Conservation (phyloP, 2,888 invertebrate species). For the Sinotaia quadrata region DNA sequence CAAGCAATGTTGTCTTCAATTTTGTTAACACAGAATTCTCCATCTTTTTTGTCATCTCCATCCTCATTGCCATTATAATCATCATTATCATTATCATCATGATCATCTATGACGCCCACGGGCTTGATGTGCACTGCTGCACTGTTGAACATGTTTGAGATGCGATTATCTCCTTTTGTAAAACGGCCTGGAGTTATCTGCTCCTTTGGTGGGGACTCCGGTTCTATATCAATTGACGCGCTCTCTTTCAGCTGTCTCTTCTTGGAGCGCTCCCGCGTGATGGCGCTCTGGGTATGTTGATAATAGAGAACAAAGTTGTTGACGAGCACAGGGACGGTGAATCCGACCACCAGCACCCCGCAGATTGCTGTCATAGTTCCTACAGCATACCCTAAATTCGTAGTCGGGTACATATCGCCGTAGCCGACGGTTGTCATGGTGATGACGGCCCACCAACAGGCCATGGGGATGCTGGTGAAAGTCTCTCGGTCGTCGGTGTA, state of each 20-base stretch:
- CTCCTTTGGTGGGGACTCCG: too few species aligned
- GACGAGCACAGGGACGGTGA: slow-evolving; percentile 51
- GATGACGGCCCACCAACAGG: slow-evolving; percentile 72
- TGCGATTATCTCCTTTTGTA: too few species aligned
- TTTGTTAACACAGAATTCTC: too few species aligned
- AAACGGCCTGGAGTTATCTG: too few species aligned
- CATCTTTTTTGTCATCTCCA: too few species aligned
- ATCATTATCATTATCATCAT: too few species aligned
- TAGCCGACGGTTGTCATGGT: slow-evolving; percentile 71
- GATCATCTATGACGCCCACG: too few species aligned
- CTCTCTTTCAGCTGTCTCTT: background rate
- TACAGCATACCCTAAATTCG: slow-evolving; percentile 39
- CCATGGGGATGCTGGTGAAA: slow-evolving; percentile 42
- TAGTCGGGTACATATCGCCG: slow-evolving; percentile 51
- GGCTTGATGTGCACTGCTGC: too few species aligned
- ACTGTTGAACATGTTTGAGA: too few species aligned
- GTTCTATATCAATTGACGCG: too few species aligned
- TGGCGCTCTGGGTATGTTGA: slow-evolving; percentile 40
- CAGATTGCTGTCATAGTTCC: slow-evolving; percentile 44
- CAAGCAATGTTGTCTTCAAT: too few species aligned
- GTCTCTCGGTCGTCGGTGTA: slow-evolving; percentile 41
- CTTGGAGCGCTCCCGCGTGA: slow-evolving; percentile 16
- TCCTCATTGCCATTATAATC: too few species aligned
- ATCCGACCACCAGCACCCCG: slow-evolving; percentile 47
- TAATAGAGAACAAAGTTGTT: slow-evolving; percentile 54